These are phyloP conservation scores for Punctoribates punctum DNA, from an alignment of 2,888 invertebrate genomes.

Conservation along the genomic window DNA sequence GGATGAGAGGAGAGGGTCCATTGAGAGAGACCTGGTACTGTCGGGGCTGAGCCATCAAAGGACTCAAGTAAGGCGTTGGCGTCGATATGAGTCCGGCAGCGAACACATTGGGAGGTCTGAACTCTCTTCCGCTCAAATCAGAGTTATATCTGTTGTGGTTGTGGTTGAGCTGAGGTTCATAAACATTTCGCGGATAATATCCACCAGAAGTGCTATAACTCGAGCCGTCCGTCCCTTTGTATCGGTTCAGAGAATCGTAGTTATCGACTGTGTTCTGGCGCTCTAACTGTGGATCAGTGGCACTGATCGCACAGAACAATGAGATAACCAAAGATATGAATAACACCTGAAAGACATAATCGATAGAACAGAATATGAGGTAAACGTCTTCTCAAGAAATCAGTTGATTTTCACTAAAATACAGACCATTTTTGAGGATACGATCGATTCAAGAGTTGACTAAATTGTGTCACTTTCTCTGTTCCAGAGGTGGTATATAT, in stretches of 20 bases:
- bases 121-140: constrained; percentile 24
- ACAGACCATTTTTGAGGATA: constrained; percentile 7
- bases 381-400: neutral
- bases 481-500: neutral
- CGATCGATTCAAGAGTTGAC: neutral
- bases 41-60: constrained; percentile 17
- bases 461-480: constrained; percentile 24
- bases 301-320: neutral
- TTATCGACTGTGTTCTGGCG: constrained; percentile 2
- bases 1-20: neutral
- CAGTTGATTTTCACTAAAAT: neutral
- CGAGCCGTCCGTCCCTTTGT: neutral
- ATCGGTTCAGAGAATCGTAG: constrained; percentile 9
- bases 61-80: neutral
- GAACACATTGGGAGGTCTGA: constrained; percentile 29
- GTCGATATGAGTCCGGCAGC: neutral
- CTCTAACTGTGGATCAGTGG: neutral
- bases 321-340: neutral
- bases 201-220: constrained; percentile 8
- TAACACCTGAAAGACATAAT: neutral
- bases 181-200: constrained; percentile 9
- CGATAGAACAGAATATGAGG: neutral
- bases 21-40: neutral
- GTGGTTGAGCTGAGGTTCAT: neutral
- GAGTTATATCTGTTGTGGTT: neutral